Base-by-base conservation (phyloP, 2,888 invertebrate genomes). In the Epirrhoe alternata region DNA sequence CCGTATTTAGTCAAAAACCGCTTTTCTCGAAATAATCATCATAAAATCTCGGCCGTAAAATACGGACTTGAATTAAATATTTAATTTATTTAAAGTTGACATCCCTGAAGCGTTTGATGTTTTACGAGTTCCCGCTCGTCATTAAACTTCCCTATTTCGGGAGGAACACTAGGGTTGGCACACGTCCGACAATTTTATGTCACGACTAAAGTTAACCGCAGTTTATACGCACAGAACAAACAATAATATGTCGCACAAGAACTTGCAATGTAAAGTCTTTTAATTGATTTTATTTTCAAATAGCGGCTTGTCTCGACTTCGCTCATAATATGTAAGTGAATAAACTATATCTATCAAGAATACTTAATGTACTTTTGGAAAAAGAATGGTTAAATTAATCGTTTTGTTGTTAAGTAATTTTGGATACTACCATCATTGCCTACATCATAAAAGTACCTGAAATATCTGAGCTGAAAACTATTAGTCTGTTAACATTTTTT, bases 61-160 rank as follows among this genome's bases (percentile, higher is more conserved):
- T 68, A 66, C 66, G 61, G 56, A 61, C 63, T 61, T 66, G 58
- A 69, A 71, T 72, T 65, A 68, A 70, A 69, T 73, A 72, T 69
- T 74, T 70, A 70, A 69, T 72, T 73, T 80, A 75, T 71, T 71
- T 68, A 77, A 70, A 76, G 71, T 75, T 77, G 84, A 73, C 88
- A 89, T 68, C 90, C 90, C 89, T 90, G 82, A 64, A 81, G 73
- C 85, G 85, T 86, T 87, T 87, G 86, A 86, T 84, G 86, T 89
- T 90, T 91, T 90, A 90, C 86, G 89, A 89, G 78, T 82, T 75
- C 79, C 83, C 86, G 83, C 85, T 88, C 84, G 89, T 89, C 90
- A 87, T 88, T 90, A 89, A 89, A 89, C 88, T 86, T 87, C 87
- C 86, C 87, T 83, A 83, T 86, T 89, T 87, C 79, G 81, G 85